These are phyloP conservation scores for Galeopterus variegatus DNA, from an alignment of 2,113 vertebrate genomes.

Conservation along the genomic window DNA sequence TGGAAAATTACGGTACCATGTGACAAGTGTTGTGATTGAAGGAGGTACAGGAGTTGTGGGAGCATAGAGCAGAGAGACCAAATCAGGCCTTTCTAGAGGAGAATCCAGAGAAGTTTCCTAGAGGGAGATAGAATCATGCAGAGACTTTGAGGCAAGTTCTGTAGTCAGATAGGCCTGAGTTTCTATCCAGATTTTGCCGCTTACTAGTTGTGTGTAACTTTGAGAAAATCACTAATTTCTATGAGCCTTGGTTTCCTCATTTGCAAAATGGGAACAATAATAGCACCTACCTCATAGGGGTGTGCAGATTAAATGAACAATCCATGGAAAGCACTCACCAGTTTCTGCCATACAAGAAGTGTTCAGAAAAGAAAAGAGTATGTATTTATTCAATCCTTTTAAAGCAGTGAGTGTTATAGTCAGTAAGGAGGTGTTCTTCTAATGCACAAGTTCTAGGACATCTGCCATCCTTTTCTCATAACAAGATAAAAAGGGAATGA, in stretches of 20 bases:
- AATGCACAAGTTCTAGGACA: background rate
- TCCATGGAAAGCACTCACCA: background rate
- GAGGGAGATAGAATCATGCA: background rate
- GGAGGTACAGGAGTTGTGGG: background rate
- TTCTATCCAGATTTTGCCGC: background rate
- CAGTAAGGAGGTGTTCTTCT: background rate
- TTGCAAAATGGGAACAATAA: conserved; percentile 18
- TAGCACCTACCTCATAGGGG: background rate
- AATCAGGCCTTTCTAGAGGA: background rate
- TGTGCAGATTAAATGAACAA: background rate
- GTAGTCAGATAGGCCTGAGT: background rate
- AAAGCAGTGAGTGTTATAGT: background rate
- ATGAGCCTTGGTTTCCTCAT: background rate
- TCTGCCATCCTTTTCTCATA: background rate
- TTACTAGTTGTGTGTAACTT: background rate
- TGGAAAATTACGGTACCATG: background rate
- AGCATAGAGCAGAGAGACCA: background rate
- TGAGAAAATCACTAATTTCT: background rate
- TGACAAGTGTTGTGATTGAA: background rate
- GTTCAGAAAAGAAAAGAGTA: conserved; percentile 1
- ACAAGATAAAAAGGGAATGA: background rate
- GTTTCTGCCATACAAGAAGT: background rate
- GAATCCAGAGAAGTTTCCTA: background rate
- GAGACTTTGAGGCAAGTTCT: background rate
- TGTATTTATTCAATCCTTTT: background rate